Percentiles rank a stretch among this genome's conserved stretches.
Conservation (phyloP, 2,797 vertebrate species). For the Pitangus sulphuratus region DNA sequence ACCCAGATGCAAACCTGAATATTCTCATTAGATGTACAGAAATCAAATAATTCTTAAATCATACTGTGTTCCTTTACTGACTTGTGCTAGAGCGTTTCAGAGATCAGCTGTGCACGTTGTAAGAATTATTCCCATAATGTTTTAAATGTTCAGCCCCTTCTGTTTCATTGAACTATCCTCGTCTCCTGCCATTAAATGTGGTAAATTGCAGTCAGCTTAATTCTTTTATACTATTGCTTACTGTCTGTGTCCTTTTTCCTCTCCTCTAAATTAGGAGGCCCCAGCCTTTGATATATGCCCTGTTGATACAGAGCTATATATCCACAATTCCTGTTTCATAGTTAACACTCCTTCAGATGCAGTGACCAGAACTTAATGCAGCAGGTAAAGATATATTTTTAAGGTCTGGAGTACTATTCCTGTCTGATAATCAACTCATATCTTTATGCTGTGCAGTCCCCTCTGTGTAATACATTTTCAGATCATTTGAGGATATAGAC, state of each 20-base stretch:
- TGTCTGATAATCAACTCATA: not conserved
- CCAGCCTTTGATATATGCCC: not conserved
- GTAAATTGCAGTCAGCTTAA: not conserved
- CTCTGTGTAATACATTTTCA: slow-evolving; percentile 18
- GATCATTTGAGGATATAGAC: slow-evolving; percentile 20
- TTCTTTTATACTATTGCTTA: not conserved
- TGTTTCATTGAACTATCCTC: not conserved
- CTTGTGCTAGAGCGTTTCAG: not conserved
- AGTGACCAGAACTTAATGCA: not conserved
- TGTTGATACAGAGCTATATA: not conserved
- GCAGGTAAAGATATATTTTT: not conserved
- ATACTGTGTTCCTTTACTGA: not conserved
- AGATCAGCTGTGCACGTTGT: not conserved
- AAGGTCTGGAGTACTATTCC: not conserved
- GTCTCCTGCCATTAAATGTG: not conserved
- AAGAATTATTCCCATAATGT: not conserved
- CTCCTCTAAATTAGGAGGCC: not conserved
- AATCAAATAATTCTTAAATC: not conserved
- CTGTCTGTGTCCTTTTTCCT: not conserved
- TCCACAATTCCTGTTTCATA: not conserved
- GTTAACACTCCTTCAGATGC: not conserved
- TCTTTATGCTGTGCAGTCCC: not conserved
- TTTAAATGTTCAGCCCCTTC: not conserved
- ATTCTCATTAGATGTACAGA: not conserved
- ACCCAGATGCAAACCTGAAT: not conserved